Evolutionary conservation across 2,113 vertebrate genomes (phyloP).

Genomic region (Mionectes macconnelli): DNA sequence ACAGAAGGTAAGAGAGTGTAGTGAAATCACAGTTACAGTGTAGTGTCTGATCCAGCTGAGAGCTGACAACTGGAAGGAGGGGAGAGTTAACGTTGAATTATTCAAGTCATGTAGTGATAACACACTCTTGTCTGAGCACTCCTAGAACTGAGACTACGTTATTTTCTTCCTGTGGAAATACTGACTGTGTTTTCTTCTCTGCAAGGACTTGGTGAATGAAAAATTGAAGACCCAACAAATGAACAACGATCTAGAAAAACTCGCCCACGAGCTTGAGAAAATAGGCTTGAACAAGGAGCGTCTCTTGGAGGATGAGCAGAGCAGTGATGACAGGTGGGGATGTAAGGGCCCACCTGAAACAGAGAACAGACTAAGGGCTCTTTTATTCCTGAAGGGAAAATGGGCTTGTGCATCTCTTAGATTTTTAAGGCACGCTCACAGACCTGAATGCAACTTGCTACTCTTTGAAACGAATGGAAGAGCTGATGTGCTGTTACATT

Average conservation of each 20-base stretch:
- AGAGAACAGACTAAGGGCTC: not conserved
- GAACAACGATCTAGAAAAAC: slow-evolving; percentile 95
- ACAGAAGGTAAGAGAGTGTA: not conserved
- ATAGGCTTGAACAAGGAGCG: slow-evolving; percentile 96
- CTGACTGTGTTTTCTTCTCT: slow-evolving; percentile 25
- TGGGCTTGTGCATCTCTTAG: not conserved
- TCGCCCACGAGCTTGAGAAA: slow-evolving; percentile 96
- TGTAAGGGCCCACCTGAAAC: not conserved
- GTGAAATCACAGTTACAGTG: not conserved
- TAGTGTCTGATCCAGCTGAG: not conserved
- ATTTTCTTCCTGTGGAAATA: not conserved
- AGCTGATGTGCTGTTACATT: not conserved
- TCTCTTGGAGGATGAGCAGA: slow-evolving; percentile 90
- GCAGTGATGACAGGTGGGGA: slow-evolving; percentile 89
- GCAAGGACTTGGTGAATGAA: slow-evolving; percentile 94
- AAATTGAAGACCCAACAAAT: slow-evolving; percentile 94
- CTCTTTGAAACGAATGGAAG: not conserved
- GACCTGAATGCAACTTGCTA: not conserved
- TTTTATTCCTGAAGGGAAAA: not conserved
- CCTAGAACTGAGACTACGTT: not conserved
- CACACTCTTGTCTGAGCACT: not conserved
- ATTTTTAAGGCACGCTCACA: not conserved
- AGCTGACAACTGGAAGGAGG: not conserved
- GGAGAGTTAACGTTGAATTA: not conserved
- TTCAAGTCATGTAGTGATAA: not conserved